Evolutionary conservation across 2,113 vertebrate genomes (phyloP).

Genomic region (Gambusia affinis): DNA sequence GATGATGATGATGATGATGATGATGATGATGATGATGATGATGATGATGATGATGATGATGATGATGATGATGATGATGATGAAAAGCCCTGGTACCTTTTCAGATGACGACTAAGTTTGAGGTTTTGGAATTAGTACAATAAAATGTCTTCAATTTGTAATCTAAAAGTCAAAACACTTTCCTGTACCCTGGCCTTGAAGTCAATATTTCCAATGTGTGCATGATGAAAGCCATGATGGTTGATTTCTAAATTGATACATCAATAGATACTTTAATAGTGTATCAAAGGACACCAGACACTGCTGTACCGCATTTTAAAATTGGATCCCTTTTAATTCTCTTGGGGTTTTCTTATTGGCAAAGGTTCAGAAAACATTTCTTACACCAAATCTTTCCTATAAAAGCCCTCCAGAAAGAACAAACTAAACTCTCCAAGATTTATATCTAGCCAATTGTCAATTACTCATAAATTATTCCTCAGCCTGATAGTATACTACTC

Average conservation of each 20-base stretch:
- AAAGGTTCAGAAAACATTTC: conserved; percentile 26
- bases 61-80: not conserved
- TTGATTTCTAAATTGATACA: not conserved
- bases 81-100: not conserved
- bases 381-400: conserved; percentile 11
- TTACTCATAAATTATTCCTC: conserved; percentile 22
- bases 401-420: conserved; percentile 3
- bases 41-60: too few species aligned
- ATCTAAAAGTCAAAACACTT: too few species aligned
- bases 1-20: too few species aligned
- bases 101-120: not conserved
- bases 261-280: not conserved
- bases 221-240: not conserved
- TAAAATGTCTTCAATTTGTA: not conserved
- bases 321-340: conserved; percentile 11
- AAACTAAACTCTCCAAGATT: conserved; percentile 20
- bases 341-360: conserved; percentile 21
- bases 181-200: too few species aligned
- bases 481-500: not conserved
- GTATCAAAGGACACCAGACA: conserved; percentile 38
- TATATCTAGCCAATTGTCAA: conserved; percentile 18
- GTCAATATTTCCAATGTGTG: not conserved
- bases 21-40: too few species aligned
- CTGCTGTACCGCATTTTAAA: conserved; percentile 5
- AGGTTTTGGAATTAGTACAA: not conserved